Percentiles rank a stretch among this genome's conserved stretches.
phyloP scores from a whole-genome alignment of 1,140 invertebrate species.

The Drosophila biarmipes region DNA sequence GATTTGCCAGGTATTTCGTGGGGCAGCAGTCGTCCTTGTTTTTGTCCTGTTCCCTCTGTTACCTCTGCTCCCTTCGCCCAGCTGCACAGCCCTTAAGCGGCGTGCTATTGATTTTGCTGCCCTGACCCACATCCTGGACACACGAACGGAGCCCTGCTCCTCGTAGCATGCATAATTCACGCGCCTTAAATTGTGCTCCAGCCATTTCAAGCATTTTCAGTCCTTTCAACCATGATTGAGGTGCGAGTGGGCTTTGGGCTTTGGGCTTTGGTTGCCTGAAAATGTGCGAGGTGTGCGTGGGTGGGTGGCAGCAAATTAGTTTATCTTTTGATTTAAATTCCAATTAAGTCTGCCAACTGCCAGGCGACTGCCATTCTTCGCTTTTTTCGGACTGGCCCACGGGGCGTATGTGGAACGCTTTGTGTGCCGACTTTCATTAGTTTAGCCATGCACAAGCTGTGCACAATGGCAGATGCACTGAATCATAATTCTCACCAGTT shows the following conservation, averaged over 20 bases:
- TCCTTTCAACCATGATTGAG: slow-evolving; percentile 30
- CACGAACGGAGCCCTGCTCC: slow-evolving; percentile 6
- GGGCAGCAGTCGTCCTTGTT: slow-evolving; percentile 16
- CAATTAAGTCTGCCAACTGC: slow-evolving; percentile 25
- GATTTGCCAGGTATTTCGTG: slow-evolving; percentile 28
- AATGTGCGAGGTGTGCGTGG: neutral
- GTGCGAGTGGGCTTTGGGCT: neutral
- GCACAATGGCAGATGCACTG: neutral
- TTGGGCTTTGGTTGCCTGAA: neutral
- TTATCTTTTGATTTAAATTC: slow-evolving; percentile 57
- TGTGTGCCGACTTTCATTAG: neutral
- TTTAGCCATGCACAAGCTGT: neutral
- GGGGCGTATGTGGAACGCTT: slow-evolving; percentile 10
- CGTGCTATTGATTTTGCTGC: slow-evolving; percentile 67
- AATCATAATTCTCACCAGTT: too few species aligned
- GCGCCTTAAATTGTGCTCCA: slow-evolving; percentile 47
- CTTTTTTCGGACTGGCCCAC: neutral
- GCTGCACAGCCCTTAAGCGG: neutral
- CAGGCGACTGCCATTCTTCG: slow-evolving; percentile 1
- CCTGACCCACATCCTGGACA: slow-evolving; percentile 63
- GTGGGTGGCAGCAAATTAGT: slow-evolving; percentile 21
- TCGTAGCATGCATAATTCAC: slow-evolving; percentile 67
- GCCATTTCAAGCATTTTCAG: slow-evolving; percentile 12
- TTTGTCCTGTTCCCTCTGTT: neutral
- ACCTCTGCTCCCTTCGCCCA: neutral